Conservation (phyloP, 2,797 vertebrate genomes). For the Sebastes cheni region DNA sequence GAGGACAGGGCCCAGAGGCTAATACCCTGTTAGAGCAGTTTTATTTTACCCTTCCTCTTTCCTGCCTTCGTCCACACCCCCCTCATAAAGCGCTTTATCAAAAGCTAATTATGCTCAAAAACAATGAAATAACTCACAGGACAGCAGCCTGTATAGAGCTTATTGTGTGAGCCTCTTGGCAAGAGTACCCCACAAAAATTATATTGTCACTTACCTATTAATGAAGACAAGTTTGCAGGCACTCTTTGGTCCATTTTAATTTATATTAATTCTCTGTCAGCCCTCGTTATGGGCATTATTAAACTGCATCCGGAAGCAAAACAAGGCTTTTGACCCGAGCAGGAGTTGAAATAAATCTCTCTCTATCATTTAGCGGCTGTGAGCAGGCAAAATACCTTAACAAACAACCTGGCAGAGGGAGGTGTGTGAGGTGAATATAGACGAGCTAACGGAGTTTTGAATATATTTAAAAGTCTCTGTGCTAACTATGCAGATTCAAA, state of each 20-base stretch:
- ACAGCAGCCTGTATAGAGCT: slow-evolving; percentile 35
- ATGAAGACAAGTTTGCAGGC: slow-evolving; percentile 81
- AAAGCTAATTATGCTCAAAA: slow-evolving; percentile 73
- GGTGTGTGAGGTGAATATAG: slow-evolving; percentile 53
- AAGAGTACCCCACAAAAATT: slow-evolving; percentile 62
- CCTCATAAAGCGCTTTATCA: slow-evolving; percentile 58
- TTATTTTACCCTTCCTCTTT: slow-evolving; percentile 57
- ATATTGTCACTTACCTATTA: slow-evolving; percentile 80
- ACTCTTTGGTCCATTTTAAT: slow-evolving; percentile 79
- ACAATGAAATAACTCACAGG: slow-evolving; percentile 69
- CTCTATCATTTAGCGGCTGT: slow-evolving; percentile 57
- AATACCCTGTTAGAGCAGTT: slow-evolving; percentile 54
- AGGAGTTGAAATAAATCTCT: slow-evolving; percentile 69
- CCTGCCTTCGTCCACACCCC: slow-evolving; percentile 40
- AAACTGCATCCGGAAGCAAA: slow-evolving; percentile 74
- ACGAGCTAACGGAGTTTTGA: slow-evolving; percentile 1
- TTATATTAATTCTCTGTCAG: slow-evolving; percentile 83
- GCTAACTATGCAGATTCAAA: slow-evolving; percentile 25
- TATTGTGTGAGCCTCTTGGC: slow-evolving; percentile 56
- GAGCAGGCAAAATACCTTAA: slow-evolving; percentile 51
- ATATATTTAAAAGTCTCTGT: slow-evolving; percentile 25
- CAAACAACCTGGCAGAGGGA: slow-evolving; percentile 59
- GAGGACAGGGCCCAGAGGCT: slow-evolving; percentile 39
- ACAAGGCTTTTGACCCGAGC: slow-evolving; percentile 72
- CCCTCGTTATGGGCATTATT: slow-evolving; percentile 76